phyloP scores from a whole-genome alignment of 2,113 vertebrate species.

The Coturnix japonica region DNA sequence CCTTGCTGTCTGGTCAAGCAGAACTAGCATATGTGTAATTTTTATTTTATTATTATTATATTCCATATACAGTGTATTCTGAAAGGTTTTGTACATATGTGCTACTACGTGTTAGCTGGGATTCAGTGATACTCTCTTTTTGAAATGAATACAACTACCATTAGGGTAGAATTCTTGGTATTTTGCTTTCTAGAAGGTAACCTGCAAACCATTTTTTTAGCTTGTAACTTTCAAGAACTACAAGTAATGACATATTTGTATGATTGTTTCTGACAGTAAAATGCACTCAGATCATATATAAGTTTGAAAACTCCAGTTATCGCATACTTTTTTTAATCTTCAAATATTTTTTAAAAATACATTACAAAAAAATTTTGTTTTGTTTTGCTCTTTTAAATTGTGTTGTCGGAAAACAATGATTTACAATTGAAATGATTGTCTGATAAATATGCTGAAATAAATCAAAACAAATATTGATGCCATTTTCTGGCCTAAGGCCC shows the following conservation, averaged over 20 bases:
- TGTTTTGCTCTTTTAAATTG: background rate
- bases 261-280: background rate
- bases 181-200: background rate
- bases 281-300: background rate
- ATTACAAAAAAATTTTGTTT: too few species aligned
- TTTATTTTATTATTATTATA: background rate
- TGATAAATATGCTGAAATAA: background rate
- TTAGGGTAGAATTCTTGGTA: background rate
- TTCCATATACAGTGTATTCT: background rate
- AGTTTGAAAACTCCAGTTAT: background rate
- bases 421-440: background rate
- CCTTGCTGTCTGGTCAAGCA: background rate
- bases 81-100: background rate
- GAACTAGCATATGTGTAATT: background rate
- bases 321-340: background rate
- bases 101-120: background rate
- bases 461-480: background rate
- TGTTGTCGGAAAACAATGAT: background rate
- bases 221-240: background rate
- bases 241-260: background rate
- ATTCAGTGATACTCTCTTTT: background rate
- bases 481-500: background rate
- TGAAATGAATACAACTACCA: background rate
- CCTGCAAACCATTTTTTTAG: background rate
- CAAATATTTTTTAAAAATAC: background rate